Evolutionary conservation across 2,888 invertebrate species (phyloP), one percentile per base, ranked within the genome.

Genomic region (Litoditis marina): DNA sequence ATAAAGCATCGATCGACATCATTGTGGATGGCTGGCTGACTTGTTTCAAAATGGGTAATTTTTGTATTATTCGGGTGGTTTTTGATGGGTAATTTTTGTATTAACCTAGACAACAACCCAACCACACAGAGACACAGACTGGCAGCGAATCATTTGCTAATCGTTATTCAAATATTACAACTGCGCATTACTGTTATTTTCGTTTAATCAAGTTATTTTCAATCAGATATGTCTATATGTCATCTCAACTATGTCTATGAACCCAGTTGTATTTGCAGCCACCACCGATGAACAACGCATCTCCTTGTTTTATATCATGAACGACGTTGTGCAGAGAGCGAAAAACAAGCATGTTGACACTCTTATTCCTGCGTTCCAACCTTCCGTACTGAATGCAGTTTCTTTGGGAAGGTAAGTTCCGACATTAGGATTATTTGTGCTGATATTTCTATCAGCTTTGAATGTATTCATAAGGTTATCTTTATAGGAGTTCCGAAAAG

Each of bases 221-320:
- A n/a, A n/a, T n/a, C n/a, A n/a, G n/a, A n/a, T n/a, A n/a, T n/a
- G n/a, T n/a, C n/a, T n/a, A n/a, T n/a, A n/a, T n/a, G n/a, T n/a
- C n/a, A n/a, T n/a, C n/a, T n/a, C n/a, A n/a, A n/a, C n/a, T n/a
- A n/a, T n/a, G n/a, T n/a, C n/a, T n/a, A n/a, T n/a, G n/a, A n/a
- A n/a, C n/a, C n/a, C n/a, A n/a, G n/a, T n/a, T n/a, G n/a, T n/a
- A n/a, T n/a, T n/a, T 46, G 54, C 27, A 65, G 68, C 70, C 8
- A 46, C 51, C 27, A 62, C 62, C 8, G 78, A 78, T n/a, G 68
- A 71, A 19, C 69, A 74, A 19, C 70, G 79, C 83, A 86, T 96
- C 60, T 94, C 92, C 19, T 92, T 93, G 80, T 91, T 99, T 89
- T 98, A 98, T 85, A 87, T 98, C 78, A 95, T 96, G 34, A 98